Conservation (phyloP, 2,888 invertebrate genomes). For the Troglohyphantes excavatus region DNA sequence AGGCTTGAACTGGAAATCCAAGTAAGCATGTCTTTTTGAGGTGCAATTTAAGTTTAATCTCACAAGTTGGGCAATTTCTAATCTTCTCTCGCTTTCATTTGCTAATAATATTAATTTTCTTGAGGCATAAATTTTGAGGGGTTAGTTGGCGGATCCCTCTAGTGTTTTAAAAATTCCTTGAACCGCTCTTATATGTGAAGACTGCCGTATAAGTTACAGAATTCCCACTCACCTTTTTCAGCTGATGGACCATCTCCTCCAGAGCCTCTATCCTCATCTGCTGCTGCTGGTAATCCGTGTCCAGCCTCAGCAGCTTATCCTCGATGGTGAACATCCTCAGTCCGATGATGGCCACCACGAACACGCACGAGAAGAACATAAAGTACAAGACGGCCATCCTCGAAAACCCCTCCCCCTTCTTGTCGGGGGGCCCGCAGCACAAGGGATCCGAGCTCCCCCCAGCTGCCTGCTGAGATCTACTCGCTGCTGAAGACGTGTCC, state of each 20-base stretch:
- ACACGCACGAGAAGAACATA: slow-evolving; percentile 62
- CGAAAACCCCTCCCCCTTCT: slow-evolving; percentile 60
- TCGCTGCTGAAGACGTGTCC: neutral
- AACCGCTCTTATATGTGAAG: no score
- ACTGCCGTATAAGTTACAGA: neutral
- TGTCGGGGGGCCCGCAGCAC: slow-evolving; percentile 28
- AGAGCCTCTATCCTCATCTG: slow-evolving; percentile 68
- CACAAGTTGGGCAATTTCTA: no score
- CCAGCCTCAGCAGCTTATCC: slow-evolving; percentile 71
- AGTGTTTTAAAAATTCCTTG: no score
- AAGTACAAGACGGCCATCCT: slow-evolving; percentile 66
- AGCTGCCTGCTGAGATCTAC: neutral
- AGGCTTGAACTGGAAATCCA: no score
- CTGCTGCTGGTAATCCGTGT: slow-evolving; percentile 72
- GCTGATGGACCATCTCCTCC: slow-evolving; percentile 38
- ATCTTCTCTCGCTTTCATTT: no score
- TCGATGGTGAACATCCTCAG: slow-evolving; percentile 70
- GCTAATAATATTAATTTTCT: no score
- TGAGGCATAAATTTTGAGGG: no score
- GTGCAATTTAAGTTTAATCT: no score
- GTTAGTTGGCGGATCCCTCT: no score
- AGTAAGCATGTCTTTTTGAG: no score
- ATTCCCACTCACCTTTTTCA: slow-evolving; percentile 52
- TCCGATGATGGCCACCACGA: slow-evolving; percentile 70
- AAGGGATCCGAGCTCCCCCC: neutral